Percentiles rank a stretch among this genome's conserved stretches.
phyloP scores from a whole-genome alignment of 2,888 invertebrate genomes.

The Noctuana brunneofusca region DNA sequence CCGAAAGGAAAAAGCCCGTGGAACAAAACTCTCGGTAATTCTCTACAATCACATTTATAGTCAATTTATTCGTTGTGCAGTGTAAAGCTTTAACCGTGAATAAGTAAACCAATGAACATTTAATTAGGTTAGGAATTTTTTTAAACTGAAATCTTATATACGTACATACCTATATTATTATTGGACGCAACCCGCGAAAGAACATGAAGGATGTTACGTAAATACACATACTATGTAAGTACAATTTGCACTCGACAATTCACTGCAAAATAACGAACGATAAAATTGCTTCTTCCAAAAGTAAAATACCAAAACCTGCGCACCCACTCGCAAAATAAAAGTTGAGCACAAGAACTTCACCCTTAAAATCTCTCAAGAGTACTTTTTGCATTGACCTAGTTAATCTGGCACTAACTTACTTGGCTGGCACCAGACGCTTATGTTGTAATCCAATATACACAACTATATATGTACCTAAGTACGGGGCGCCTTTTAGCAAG shows the following conservation, averaged over 20 bases:
- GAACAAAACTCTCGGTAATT: too few relatives aligned
- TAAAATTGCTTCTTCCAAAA: background rate
- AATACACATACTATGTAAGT: background rate
- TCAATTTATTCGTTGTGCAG: too few relatives aligned
- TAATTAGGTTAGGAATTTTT: too few relatives aligned
- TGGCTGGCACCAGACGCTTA: constrained; percentile 27
- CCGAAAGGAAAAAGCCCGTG: too few relatives aligned
- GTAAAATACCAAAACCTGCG: constrained; percentile 8
- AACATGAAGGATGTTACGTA: background rate
- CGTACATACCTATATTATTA: too few relatives aligned
- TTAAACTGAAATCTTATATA: too few relatives aligned
- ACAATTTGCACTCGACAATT: background rate
- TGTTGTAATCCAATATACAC: constrained; percentile 27
- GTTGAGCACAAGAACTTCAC: constrained; percentile 21
- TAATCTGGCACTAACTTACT: constrained; percentile 32
- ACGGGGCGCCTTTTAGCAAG: background rate
- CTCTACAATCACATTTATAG: too few relatives aligned
- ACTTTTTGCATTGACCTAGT: constrained; percentile 33
- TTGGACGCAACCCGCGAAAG: too few relatives aligned
- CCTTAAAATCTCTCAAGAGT: constrained; percentile 32
- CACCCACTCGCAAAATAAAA: constrained; percentile 14
- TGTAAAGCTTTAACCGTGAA: too few relatives aligned
- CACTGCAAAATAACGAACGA: background rate
- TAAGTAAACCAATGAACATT: too few relatives aligned
- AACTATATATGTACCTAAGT: constrained; percentile 8